Conservation (phyloP, 2,888 invertebrate genomes). For the Halocaridina rubra region DNA sequence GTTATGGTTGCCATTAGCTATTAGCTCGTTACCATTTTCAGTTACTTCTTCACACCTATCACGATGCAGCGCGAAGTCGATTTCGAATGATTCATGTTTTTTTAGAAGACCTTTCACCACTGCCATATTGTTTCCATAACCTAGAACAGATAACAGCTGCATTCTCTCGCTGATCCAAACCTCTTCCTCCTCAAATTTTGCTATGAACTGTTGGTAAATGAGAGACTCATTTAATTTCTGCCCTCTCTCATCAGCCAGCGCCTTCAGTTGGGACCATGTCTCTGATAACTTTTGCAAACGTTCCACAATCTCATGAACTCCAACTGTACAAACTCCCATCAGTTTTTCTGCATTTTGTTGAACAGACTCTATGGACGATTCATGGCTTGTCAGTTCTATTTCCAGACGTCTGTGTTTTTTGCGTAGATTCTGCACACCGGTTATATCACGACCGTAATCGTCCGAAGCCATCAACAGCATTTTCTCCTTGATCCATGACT, state of each 20-base stretch:
- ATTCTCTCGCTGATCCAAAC: constrained; percentile 82
- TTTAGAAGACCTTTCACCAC: constrained; percentile 81
- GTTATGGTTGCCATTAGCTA: constrained; percentile 92
- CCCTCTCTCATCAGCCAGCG: constrained; percentile 86
- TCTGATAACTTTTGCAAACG: constrained; percentile 80
- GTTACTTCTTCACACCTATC: constrained; percentile 92
- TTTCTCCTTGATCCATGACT: constrained; percentile 99
- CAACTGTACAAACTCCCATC: constrained; percentile 92
- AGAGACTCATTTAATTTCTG: constrained; percentile 96
- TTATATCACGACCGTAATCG: constrained; percentile 97
- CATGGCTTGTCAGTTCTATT: constrained; percentile 95
- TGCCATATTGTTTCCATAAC: constrained; percentile 98
- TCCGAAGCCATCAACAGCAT: constrained; percentile 96
- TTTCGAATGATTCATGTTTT: constrained; percentile 99
- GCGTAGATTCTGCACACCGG: constrained; percentile 96
- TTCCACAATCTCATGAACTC: constrained; percentile 83
- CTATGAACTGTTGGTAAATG: constrained; percentile 96
- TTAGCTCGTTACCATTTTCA: constrained; percentile 84
- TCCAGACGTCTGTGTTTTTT: constrained; percentile 99
- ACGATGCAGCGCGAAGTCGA: constrained; percentile 95
- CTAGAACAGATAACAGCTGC: constrained; percentile 91
- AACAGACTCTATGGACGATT: constrained; percentile 95
- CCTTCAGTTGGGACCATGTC: constrained; percentile 94
- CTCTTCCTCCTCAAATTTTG: constrained; percentile 74
- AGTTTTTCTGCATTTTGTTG: constrained; percentile 79